A percentile compares a stretch with the other conserved stretches of the same genome.
phyloP scores from a whole-genome alignment of 1,140 invertebrate species.

The Lordiphosa clarofinis region DNA sequence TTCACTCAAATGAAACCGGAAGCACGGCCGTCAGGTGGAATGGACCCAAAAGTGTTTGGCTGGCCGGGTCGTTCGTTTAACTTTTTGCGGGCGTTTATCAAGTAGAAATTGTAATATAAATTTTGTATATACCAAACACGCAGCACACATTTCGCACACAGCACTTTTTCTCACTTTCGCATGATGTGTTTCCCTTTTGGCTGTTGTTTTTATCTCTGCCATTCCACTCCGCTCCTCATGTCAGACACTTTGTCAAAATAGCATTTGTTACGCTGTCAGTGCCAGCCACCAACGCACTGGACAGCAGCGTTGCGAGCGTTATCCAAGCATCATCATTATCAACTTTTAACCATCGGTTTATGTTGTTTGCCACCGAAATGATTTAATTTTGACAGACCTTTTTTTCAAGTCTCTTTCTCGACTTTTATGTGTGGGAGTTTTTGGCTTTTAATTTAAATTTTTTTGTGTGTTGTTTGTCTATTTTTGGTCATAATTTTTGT shows the following conservation, averaged over 20 bases:
- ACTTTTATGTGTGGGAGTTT: slow-evolving; percentile 78
- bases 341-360: slow-evolving; percentile 78
- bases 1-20: slow-evolving; percentile 75
- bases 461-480: slow-evolving; percentile 46
- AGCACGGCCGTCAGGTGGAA: slow-evolving; percentile 61
- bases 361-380: slow-evolving; percentile 77
- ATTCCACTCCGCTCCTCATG: slow-evolving; percentile 72
- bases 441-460: slow-evolving; percentile 76
- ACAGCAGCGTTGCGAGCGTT: slow-evolving; percentile 65
- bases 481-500: slow-evolving; percentile 60
- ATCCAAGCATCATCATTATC: slow-evolving; percentile 77
- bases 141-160: slow-evolving; percentile 58
- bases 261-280: slow-evolving; percentile 77
- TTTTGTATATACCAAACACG: slow-evolving; percentile 39
- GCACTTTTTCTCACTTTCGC: slow-evolving; percentile 66
- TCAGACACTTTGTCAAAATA: slow-evolving; percentile 78
- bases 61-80: slow-evolving; percentile 19
- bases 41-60: slow-evolving; percentile 41
- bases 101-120: slow-evolving; percentile 48
- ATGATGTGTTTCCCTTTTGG: slow-evolving; percentile 39
- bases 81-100: slow-evolving; percentile 54
- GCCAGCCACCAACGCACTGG: slow-evolving; percentile 73
- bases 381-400: slow-evolving; percentile 71
- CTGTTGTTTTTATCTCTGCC: slow-evolving; percentile 30
- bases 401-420: slow-evolving; percentile 71